These are phyloP conservation scores for Hecatera dysodea DNA, from an alignment of 2,888 invertebrate species.

Conservation along the genomic window DNA sequence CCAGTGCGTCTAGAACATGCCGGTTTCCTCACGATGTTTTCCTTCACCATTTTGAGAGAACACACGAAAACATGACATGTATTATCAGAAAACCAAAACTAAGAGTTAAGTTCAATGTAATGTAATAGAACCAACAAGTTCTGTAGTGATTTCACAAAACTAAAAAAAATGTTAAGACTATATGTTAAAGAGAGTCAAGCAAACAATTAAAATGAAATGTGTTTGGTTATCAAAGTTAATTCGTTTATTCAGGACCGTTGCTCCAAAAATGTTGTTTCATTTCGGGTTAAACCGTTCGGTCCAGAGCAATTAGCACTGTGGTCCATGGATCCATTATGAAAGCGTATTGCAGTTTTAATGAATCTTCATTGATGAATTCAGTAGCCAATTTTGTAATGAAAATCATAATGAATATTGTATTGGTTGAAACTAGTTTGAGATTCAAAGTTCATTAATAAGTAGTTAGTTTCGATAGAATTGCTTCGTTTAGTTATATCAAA, in stretches of 20 bases:
- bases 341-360: conserved; percentile 7
- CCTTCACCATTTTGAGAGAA: no score
- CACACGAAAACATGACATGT: no score
- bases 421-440: not conserved
- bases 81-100: no score
- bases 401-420: conserved; percentile 4
- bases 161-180: not conserved
- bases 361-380: not conserved
- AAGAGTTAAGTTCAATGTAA: no score
- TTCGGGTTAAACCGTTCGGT: conserved; percentile 1
- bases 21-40: no score
- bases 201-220: conserved; percentile 31
- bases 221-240: conserved; percentile 21
- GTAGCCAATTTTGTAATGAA: conserved; percentile 5
- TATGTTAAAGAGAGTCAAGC: not conserved
- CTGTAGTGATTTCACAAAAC: not conserved
- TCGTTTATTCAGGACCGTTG: conserved; percentile 2
- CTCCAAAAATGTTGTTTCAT: conserved; percentile 21
- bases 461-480: not conserved
- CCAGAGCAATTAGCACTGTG: conserved; percentile 25
- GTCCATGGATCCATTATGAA: not conserved
- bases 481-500: not conserved
- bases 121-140: no score
- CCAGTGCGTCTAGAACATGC: no score
- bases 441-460: conserved; percentile 3